Base-by-base conservation (phyloP, 1,140 invertebrate genomes). In the Pinna nobilis region DNA sequence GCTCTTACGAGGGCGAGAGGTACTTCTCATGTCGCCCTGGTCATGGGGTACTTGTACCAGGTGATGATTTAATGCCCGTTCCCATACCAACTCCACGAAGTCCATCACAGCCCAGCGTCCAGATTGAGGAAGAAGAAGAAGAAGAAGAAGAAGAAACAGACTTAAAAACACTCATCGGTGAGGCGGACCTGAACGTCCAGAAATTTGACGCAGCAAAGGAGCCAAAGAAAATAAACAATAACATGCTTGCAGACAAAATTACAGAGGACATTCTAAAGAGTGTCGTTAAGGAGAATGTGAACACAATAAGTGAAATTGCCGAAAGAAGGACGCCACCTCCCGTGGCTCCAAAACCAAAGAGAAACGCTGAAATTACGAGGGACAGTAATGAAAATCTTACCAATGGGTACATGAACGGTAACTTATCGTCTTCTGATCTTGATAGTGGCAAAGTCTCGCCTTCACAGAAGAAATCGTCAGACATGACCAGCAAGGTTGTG, bases 11-110 rank as follows among this genome's bases (percentile, higher is more conserved):
- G 61, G 89, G 88, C 5, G 77, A 85, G 20, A 70, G 83, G 13
- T 91, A 90, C 71, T 90, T 90, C 70, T 80, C 73, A 3, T 90
- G 90, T 74, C 50, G 74, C 23, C 70, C 82, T 6, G 79, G 83
- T 39, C 87, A 89, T 76, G 90, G 90, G 4, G 67, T 91, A 2
- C 86, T 91, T 76, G 88, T 89, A 9, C 87, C 87, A 23, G 84
- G 83, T 11, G 80, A 83, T 76, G 84, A 88, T 25, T 75, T 88
- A 18, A 66, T 51, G 20, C 50, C 63, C 3, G 63, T 61, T 70
- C 67, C 59, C 7, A 33, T 65, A 9, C 67, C 73, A 2, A 57
- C 61, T 30, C 30, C 67, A 23, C 65, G 66, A 41, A 69, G 72
- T 57, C 28, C 51, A 6, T 5, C 44, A 15, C 57, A 57, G 23